phyloP scores from a whole-genome alignment of 2,888 invertebrate species.

The Lapara coniferarum region DNA sequence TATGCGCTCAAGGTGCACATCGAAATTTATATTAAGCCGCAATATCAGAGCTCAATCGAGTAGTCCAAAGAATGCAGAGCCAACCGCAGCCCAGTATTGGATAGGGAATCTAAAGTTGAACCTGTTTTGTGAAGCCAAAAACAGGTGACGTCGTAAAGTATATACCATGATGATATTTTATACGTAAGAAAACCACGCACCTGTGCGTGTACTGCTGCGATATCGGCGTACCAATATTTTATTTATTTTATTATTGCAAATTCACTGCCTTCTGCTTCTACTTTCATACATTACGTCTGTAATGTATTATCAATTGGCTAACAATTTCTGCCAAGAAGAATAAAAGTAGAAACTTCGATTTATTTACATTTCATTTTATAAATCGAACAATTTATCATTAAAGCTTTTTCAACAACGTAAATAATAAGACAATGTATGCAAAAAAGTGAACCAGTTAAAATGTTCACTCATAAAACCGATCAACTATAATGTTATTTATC shows the following conservation, averaged over 20 bases:
- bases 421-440: not conserved
- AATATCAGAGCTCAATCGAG: constrained; percentile 65
- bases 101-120: constrained; percentile 68
- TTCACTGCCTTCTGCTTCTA: not conserved
- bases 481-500: not conserved
- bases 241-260: constrained; percentile 4
- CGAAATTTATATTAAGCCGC: constrained; percentile 59
- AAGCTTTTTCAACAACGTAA: not conserved
- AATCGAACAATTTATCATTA: not conserved
- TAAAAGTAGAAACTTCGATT: constrained; percentile 4
- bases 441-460: too few species aligned
- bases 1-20: constrained; percentile 1
- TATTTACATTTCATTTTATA: constrained; percentile 1
- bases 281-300: not conserved
- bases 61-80: constrained; percentile 64
- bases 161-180: constrained; percentile 26
- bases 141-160: constrained; percentile 15
- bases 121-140: constrained; percentile 56
- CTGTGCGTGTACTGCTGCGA: constrained; percentile 1
- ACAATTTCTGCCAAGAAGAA: constrained; percentile 12
- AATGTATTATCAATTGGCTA: not conserved
- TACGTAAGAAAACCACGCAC: constrained; percentile 8
- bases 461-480: not conserved
- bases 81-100: constrained; percentile 53
- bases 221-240: constrained; percentile 13